Evolutionary conservation across 2,113 vertebrate genomes (phyloP).

Genomic region (Oreochromis aureus): DNA sequence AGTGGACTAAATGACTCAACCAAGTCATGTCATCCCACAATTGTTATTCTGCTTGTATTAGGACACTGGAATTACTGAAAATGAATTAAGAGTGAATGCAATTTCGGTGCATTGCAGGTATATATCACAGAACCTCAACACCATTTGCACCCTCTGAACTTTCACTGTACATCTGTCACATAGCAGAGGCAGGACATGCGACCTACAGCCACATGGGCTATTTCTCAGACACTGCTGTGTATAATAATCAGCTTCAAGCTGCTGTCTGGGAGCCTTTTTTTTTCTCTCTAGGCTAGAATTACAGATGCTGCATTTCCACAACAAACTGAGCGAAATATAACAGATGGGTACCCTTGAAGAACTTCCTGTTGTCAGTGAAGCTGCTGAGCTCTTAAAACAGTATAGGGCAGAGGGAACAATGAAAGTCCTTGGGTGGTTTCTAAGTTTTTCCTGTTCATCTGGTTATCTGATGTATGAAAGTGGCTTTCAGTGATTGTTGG

Average conservation of each 20-base stretch:
- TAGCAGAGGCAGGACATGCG: slow-evolving; percentile 41
- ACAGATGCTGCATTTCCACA: neutral
- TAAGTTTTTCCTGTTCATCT: slow-evolving; percentile 8
- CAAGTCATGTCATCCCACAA: neutral
- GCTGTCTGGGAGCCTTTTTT: neutral
- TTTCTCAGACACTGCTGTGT: neutral
- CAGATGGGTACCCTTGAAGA: slow-evolving; percentile 7
- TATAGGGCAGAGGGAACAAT: neutral
- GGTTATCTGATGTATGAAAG: neutral
- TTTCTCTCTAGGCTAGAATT: slow-evolving; percentile 6
- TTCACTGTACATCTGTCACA: neutral
- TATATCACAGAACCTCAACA: neutral
- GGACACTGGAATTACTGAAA: neutral
- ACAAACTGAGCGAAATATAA: slow-evolving; percentile 10
- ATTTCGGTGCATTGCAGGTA: neutral
- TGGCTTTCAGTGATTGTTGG: neutral
- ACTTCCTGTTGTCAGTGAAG: slow-evolving; percentile 32
- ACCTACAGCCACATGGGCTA: slow-evolving; percentile 1
- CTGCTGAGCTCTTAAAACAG: neutral
- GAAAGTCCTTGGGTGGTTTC: neutral
- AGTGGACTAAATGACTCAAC: neutral
- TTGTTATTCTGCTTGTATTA: neutral
- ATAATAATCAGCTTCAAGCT: slow-evolving; percentile 1
- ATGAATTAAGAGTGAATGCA: neutral
- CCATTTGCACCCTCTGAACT: slow-evolving; percentile 15